phyloP scores from a whole-genome alignment of 2,113 vertebrate species.

The Xenopus tropicalis region UCB_Xtro_10.0 CM004447.2:9058001-9058500 shows the following conservation, averaged over 20 bases:
- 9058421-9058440: slow-evolving; percentile 42
- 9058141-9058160: slow-evolving; percentile 70
- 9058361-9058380: slow-evolving; percentile 55
- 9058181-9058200: too few relatives aligned
- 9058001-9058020: too few relatives aligned
- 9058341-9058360: slow-evolving; percentile 68
- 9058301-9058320: too few relatives aligned
- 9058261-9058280: slow-evolving; percentile 64
- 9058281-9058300: slow-evolving; percentile 34
- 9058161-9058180: slow-evolving; percentile 61
- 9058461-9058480: slow-evolving; percentile 63
- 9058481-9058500: too few relatives aligned
- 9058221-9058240: slow-evolving; percentile 42
- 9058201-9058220: slow-evolving; percentile 68
- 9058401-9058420: slow-evolving; percentile 65
- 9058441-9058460: too few relatives aligned
- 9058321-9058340: slow-evolving; percentile 32
- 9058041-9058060: too few relatives aligned
- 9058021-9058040: too few relatives aligned
- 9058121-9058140: too few relatives aligned
- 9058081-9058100: too few relatives aligned
- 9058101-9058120: slow-evolving; percentile 61
- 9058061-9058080: too few relatives aligned
- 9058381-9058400: too few relatives aligned
- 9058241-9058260: too few relatives aligned